A percentile compares a stretch with the other conserved stretches of the same genome.
Evolutionary conservation across 2,113 vertebrate species (phyloP).

Genomic region (Bubo blakistoni): DNA sequence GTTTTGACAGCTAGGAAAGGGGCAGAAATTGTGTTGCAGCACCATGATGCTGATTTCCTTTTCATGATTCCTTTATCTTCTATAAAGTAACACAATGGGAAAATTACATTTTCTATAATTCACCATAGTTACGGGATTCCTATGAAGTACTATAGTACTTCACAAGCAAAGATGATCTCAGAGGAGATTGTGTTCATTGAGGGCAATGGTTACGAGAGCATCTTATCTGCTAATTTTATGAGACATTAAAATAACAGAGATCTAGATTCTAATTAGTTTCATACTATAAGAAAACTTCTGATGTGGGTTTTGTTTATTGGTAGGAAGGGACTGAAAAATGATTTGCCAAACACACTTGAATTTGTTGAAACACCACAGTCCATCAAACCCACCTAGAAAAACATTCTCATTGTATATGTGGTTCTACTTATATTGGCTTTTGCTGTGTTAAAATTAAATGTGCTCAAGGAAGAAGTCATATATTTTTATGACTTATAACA

Average conservation of each 20-base stretch:
- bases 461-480: background rate
- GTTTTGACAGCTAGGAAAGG: background rate
- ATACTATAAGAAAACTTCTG: background rate
- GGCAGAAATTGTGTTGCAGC: background rate
- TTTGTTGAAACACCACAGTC: background rate
- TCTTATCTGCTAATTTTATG: background rate
- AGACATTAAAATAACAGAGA: background rate
- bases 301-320: background rate
- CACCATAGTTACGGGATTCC: background rate
- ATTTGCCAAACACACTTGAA: background rate
- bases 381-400: background rate
- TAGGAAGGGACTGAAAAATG: background rate
- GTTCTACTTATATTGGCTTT: background rate
- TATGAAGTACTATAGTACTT: background rate
- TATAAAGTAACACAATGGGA: background rate
- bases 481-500: background rate
- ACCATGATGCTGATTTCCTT: background rate
- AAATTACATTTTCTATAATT: background rate
- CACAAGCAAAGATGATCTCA: background rate
- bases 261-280: background rate
- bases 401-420: background rate
- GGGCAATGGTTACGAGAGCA: background rate
- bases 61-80: background rate
- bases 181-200: background rate
- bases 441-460: background rate